Evolutionary conservation across 2,797 vertebrate species (phyloP).

Genomic region (Harpagifer antarcticus): DNA sequence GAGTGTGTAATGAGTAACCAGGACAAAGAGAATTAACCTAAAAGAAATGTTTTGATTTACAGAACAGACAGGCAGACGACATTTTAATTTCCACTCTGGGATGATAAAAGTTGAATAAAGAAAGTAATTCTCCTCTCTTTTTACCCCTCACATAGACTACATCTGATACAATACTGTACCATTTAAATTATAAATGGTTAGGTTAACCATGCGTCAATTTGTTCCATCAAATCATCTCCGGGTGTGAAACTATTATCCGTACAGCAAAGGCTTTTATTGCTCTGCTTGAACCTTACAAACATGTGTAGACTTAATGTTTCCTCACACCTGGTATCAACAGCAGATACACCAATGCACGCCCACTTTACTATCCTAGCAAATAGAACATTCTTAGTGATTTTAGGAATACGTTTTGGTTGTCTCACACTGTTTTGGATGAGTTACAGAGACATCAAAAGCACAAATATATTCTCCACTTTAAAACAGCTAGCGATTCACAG

Average conservation of each 20-base stretch:
- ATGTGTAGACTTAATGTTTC: not conserved
- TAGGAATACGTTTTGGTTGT: not conserved
- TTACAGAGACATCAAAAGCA: not conserved
- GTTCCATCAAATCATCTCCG: conserved; percentile 9
- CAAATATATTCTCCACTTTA: not conserved
- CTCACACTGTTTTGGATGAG: not conserved
- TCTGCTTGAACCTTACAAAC: not conserved
- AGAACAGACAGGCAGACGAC: not conserved
- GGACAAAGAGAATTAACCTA: not conserved
- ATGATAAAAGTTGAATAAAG: too few relatives aligned
- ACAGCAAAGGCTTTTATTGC: not conserved
- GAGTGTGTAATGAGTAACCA: too few relatives aligned
- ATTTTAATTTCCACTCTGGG: too few relatives aligned
- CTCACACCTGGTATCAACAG: conserved; percentile 8
- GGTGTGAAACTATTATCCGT: conserved; percentile 16
- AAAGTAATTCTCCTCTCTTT: too few relatives aligned
- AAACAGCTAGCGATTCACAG: not conserved
- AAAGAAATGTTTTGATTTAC: not conserved
- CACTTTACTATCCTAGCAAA: not conserved
- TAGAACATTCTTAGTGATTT: not conserved
- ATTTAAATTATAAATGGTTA: not conserved
- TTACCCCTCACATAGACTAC: too few relatives aligned
- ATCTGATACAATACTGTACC: conserved; percentile 3
- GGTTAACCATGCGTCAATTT: not conserved
- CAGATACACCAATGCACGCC: not conserved